These are phyloP conservation scores for Tetramorium alpestre DNA, from an alignment of 1,140 invertebrate species.

Conservation along the genomic window DNA sequence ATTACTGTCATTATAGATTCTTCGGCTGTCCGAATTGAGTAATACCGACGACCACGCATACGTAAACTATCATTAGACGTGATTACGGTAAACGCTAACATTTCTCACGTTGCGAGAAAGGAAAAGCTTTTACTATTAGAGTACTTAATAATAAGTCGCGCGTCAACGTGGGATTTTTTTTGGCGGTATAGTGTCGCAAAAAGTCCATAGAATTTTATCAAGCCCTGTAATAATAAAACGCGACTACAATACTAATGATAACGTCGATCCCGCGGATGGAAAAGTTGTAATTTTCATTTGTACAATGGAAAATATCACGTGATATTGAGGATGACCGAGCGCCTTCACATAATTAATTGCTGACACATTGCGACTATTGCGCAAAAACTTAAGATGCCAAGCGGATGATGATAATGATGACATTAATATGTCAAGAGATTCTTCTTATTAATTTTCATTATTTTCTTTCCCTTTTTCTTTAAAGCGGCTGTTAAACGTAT, in stretches of 20 bases:
- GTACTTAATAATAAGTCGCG: neutral
- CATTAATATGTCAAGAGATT: neutral
- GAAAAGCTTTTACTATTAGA: neutral
- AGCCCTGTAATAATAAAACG: neutral
- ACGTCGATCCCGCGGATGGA: neutral
- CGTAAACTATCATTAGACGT: neutral
- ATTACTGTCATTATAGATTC: slow-evolving; percentile 36
- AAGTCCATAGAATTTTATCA: neutral
- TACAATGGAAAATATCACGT: neutral
- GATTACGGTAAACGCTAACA: neutral
- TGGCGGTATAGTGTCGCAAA: neutral
- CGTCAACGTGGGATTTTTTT: neutral
- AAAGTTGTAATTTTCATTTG: neutral
- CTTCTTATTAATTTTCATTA: neutral
- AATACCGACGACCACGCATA: neutral
- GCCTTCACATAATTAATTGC: slow-evolving; percentile 15
- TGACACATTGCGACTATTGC: neutral
- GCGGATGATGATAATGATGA: neutral
- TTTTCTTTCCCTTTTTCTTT: neutral
- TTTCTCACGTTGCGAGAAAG: neutral
- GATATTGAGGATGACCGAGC: slow-evolving; percentile 1
- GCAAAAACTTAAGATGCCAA: neutral
- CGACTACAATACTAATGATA: neutral
- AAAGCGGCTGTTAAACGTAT: neutral
- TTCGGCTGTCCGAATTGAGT: neutral